Conservation (phyloP, 2,888 invertebrate species). For the Glyphotaelius pellucidus region DNA sequence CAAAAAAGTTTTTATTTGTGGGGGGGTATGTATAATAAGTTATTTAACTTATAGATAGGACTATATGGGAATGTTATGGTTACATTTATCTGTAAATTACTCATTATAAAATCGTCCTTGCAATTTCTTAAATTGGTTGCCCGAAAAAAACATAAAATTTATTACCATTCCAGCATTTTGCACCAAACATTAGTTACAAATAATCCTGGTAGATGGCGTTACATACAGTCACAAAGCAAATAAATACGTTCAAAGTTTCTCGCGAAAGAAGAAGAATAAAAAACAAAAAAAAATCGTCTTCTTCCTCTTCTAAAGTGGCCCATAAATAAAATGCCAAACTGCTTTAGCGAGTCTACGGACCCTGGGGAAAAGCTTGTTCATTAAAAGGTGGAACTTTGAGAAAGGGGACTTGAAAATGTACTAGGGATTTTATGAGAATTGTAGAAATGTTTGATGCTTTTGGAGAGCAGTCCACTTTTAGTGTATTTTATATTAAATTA, state of each 20-base stretch:
- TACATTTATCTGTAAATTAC: no score
- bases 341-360: constrained; percentile 56
- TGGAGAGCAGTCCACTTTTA: background rate
- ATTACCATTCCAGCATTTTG: background rate
- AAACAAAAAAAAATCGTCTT: constrained; percentile 55
- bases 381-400: background rate
- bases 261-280: constrained; percentile 21
- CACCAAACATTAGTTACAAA: constrained; percentile 41
- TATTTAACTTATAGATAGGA: no score
- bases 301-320: constrained; percentile 58
- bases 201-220: constrained; percentile 45
- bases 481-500: background rate
- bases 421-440: background rate
- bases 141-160: background rate
- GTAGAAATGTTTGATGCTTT: background rate
- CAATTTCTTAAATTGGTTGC: no score
- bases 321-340: constrained; percentile 62
- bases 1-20: no score
- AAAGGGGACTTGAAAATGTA: background rate
- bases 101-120: no score
- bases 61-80: no score
- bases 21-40: no score
- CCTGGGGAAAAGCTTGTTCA: constrained; percentile 33
- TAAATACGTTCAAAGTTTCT: constrained; percentile 48
- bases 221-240: constrained; percentile 48